Evolutionary conservation across 2,888 invertebrate genomes (phyloP).

Genomic region (Leucania comma): DNA sequence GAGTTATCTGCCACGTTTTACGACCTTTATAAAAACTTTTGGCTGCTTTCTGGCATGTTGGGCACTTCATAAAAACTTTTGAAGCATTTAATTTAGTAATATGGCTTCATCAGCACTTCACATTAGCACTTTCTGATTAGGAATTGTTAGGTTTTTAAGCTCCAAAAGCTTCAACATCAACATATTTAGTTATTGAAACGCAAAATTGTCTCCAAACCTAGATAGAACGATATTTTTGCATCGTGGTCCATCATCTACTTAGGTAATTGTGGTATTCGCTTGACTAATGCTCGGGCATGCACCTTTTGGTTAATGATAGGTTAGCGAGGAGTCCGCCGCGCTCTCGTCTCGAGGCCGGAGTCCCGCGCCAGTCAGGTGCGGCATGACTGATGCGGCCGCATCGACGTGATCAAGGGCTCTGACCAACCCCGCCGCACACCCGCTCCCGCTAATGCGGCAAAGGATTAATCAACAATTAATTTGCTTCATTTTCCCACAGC

Average conservation of each 20-base stretch:
- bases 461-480: constrained; percentile 75
- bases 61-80: constrained; percentile 39
- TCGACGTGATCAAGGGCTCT: constrained; percentile 73
- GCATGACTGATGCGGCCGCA: constrained; percentile 72
- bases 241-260: neutral
- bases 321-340: constrained; percentile 39
- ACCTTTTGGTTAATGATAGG: constrained; percentile 23
- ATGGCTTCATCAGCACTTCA: constrained; percentile 32
- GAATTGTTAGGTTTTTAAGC: neutral
- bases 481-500: constrained; percentile 64
- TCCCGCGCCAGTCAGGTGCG: constrained; percentile 62
- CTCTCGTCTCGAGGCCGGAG: constrained; percentile 34
- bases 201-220: neutral
- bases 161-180: neutral
- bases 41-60: constrained; percentile 18
- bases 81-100: constrained; percentile 44
- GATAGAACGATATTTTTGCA: neutral
- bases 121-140: constrained; percentile 10
- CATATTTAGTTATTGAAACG: neutral
- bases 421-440: constrained; percentile 62
- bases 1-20: constrained; percentile 50
- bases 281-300: constrained; percentile 11
- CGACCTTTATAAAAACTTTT: constrained; percentile 48
- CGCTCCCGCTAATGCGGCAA: constrained; percentile 61
- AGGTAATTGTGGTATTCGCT: constrained; percentile 11